Evolutionary conservation across 1,140 invertebrate genomes (phyloP).

Genomic region (Aporrectodea caliginosa): DNA sequence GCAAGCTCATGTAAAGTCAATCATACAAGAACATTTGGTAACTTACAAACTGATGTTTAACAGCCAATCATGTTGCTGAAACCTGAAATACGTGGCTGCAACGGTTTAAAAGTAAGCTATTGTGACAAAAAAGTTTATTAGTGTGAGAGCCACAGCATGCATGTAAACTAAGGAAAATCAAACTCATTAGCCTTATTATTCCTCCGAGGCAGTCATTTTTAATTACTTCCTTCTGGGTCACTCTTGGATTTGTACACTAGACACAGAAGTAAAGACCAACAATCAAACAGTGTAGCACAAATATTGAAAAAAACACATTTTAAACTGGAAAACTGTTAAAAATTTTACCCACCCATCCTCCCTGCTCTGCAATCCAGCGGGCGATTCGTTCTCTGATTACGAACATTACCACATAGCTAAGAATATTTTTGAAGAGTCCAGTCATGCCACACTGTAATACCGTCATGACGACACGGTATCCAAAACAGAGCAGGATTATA

Average conservation of each 20-base stretch:
- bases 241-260: not conserved
- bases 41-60: too few species aligned
- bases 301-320: not conserved
- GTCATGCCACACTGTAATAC: constrained; percentile 37
- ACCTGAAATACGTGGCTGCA: too few species aligned
- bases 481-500: constrained; percentile 46
- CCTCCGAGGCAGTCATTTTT: not conserved
- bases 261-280: not conserved
- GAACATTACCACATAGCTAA: constrained; percentile 43
- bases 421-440: constrained; percentile 43
- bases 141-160: not conserved
- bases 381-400: constrained; percentile 42
- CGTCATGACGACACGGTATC: constrained; percentile 46
- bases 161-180: not conserved
- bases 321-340: not conserved
- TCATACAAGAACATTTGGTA: too few species aligned
- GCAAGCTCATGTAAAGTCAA: too few species aligned
- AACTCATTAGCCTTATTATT: too few species aligned
- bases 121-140: too few species aligned
- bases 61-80: too few species aligned
- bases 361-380: constrained; percentile 46
- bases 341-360: constrained; percentile 44
- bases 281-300: not conserved
- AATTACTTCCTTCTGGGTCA: not conserved
- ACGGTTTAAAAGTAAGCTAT: too few species aligned